Conservation (phyloP, 2,888 invertebrate genomes). For the Gymnosoma rotundatum region DNA sequence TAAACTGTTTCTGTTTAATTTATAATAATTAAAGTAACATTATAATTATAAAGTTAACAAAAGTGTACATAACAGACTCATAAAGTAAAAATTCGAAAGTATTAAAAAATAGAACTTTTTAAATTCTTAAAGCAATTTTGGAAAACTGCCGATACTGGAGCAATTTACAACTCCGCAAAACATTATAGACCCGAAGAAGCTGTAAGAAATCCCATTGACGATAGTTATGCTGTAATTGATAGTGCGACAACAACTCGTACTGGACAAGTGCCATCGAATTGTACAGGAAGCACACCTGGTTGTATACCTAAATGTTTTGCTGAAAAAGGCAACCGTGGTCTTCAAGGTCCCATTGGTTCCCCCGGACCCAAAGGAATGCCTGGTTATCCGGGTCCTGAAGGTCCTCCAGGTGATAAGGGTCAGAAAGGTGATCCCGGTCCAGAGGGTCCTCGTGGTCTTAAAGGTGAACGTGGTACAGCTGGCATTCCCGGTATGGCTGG, state of each 20-base stretch:
- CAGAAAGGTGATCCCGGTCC: slow-evolving; percentile 94
- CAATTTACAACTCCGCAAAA: slow-evolving; percentile 77
- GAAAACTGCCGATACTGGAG: slow-evolving; percentile 79
- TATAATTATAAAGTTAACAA: too few species aligned
- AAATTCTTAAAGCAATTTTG: slow-evolving; percentile 80
- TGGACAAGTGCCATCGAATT: slow-evolving; percentile 84
- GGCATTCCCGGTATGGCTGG: slow-evolving; percentile 95
- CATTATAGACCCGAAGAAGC: slow-evolving; percentile 75
- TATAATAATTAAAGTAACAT: too few species aligned
- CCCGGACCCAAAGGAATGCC: slow-evolving; percentile 89
- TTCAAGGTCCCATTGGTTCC: slow-evolving; percentile 88
- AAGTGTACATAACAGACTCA: too few species aligned
- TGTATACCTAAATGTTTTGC: slow-evolving; percentile 94
- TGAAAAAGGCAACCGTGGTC: slow-evolving; percentile 92
- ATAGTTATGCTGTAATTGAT: slow-evolving; percentile 80
- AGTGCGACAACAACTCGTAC: slow-evolving; percentile 76
- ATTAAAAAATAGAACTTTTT: background rate
- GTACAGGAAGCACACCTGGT: slow-evolving; percentile 85
- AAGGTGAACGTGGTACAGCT: slow-evolving; percentile 92
- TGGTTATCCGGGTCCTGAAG: slow-evolving; percentile 93
- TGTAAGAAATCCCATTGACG: slow-evolving; percentile 76
- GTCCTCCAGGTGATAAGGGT: slow-evolving; percentile 93
- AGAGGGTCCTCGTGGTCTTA: slow-evolving; percentile 90
- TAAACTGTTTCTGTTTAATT: too few species aligned
- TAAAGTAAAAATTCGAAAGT: too few species aligned